Evolutionary conservation across 1,140 invertebrate genomes (phyloP).

Genomic region (Drosophila mojavensis): DNA sequence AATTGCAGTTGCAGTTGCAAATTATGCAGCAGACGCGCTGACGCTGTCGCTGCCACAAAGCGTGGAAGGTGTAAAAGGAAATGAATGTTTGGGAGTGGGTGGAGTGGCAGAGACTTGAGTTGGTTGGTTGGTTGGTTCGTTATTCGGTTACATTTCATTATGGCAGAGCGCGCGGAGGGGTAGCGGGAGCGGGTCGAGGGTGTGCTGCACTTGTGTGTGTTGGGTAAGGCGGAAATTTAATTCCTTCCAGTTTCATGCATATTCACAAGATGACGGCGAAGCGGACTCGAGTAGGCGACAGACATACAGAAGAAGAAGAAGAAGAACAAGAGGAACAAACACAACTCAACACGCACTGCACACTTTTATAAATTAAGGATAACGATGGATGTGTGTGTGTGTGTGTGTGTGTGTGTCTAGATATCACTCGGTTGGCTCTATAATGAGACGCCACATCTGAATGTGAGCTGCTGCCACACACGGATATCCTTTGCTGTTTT

Average conservation of each 20-base stretch:
- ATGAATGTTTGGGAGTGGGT: neutral
- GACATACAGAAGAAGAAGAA: too few species aligned
- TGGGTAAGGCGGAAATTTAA: constrained; percentile 60
- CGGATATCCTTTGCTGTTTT: constrained; percentile 59
- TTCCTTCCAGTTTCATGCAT: constrained; percentile 77
- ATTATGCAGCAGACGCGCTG: constrained; percentile 45
- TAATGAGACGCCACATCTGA: constrained; percentile 67
- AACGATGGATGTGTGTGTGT: constrained; percentile 53
- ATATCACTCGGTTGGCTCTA: constrained; percentile 53
- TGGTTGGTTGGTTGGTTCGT: constrained; percentile 74
- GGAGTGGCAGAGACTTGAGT: neutral
- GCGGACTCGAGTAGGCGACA: constrained; percentile 20
- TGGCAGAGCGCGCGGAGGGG: neutral
- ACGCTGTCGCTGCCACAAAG: neutral
- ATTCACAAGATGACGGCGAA: constrained; percentile 72
- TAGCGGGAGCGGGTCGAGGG: too few species aligned
- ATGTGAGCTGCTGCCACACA: neutral
- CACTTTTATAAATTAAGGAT: constrained; percentile 82
- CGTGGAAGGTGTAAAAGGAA: neutral
- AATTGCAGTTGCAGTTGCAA: constrained; percentile 54
- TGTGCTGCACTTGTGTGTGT: neutral
- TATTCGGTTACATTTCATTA: constrained; percentile 81
- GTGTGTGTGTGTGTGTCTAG: constrained; percentile 9
- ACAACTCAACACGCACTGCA: constrained; percentile 23
- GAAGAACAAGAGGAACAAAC: too few species aligned